Evolutionary conservation across 2,113 vertebrate species (phyloP), one percentile per base, ranked within the genome.

Genomic region (Anthoscopus minutus): DNA sequence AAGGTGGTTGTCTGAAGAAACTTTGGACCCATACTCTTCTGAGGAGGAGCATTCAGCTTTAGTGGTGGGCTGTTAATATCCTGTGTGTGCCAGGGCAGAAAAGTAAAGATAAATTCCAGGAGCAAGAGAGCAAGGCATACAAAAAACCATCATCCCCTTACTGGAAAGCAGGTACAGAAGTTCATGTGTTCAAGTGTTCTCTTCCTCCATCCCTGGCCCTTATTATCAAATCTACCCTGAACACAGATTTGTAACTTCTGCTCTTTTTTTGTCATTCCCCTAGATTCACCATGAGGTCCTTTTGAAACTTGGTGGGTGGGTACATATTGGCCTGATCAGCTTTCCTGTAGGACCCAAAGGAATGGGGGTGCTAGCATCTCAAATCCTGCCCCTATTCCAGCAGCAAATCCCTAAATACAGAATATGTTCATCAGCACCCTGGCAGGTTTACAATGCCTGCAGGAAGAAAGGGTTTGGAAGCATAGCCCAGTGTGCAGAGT

Each of bases 361-460:
- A 47, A 61, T 13, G 21, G 47, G 21, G 2, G 5, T 47, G 35
- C 28, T 69, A 73, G 13, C 25, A 67, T 1, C 44, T 12, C 37
- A 40, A 8, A 10, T 66, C 66, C 82, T 81, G 15, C 18, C 23
- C 54, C 10, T 11, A 40, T 4, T 7, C 15, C 3, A 7, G 53
- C 33, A 76, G 22, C 27, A 82, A 54, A 37, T 14, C 28, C 20
- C 35, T 62, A 25, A 81, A 37, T 24, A 48, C 0, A 22, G 19
- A 13, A 4, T 5, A 6, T 31, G 10, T 24, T 57, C 47, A 50
- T 70, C 57, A 79, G 31, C 48, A 18, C 47, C 35, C 72, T 2
- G 0, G 7, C 50, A 58, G 28, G 47, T 40, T n/a, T 50, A 10
- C 17, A 40, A 12, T 16, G 20, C 38, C 11, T 1, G 1, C 16